Conservation (phyloP, 2,113 vertebrate species). For the Grammomys dolichurus region DNA sequence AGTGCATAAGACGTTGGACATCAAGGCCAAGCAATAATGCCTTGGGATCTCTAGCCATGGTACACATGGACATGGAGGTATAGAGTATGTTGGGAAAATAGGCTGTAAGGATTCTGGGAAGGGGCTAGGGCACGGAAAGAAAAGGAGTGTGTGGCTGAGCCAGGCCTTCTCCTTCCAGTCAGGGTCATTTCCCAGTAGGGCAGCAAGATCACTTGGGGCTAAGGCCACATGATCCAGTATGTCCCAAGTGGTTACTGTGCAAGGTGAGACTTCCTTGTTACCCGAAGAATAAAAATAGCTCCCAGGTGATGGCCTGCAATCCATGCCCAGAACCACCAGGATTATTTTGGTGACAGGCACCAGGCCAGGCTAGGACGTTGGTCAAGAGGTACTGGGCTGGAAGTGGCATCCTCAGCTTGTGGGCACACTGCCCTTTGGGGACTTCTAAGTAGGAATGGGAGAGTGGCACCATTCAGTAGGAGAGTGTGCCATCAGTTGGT, state of each 20-base stretch:
- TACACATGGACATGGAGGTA: not conserved
- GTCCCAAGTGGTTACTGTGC: slow-evolving; percentile 42
- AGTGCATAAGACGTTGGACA: not conserved
- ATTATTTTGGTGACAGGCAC: slow-evolving; percentile 38
- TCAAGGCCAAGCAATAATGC: not conserved
- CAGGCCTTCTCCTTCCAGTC: not conserved
- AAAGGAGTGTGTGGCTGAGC: not conserved
- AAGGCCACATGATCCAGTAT: slow-evolving; percentile 2
- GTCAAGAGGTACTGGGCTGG: slow-evolving; percentile 43
- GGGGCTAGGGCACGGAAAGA: not conserved
- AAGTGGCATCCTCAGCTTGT: slow-evolving; percentile 25
- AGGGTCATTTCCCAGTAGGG: slow-evolving; percentile 66
- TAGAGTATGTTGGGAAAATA: not conserved
- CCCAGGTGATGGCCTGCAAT: slow-evolving; percentile 63
- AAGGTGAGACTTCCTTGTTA: slow-evolving; percentile 67
- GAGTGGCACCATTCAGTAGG: not conserved
- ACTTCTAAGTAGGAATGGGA: not conserved
- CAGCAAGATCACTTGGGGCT: slow-evolving; percentile 51
- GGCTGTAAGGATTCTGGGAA: slow-evolving; percentile 42
- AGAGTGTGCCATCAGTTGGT: not conserved
- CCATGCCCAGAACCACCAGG: not conserved
- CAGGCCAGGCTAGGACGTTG: slow-evolving; percentile 37
- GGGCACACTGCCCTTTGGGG: not conserved
- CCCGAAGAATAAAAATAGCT: slow-evolving; percentile 76
- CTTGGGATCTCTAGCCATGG: not conserved